Conservation (phyloP, 2,797 vertebrate species). For the Phalanger gymnotis region DNA sequence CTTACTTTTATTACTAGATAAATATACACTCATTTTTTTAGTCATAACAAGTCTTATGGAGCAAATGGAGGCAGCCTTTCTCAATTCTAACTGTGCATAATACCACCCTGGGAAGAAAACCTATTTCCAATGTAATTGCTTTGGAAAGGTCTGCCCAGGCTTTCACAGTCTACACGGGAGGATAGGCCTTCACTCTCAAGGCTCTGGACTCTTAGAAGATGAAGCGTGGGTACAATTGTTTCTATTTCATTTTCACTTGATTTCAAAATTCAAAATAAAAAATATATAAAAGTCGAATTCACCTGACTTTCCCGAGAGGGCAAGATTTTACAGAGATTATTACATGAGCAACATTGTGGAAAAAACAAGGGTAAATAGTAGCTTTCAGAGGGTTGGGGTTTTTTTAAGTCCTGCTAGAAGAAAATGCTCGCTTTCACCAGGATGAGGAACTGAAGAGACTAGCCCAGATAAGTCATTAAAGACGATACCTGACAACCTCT, state of each 20-base stretch:
- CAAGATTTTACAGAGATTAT: neutral
- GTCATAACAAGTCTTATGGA: neutral
- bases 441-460: neutral
- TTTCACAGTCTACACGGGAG: too few relatives aligned
- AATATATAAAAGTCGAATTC: neutral
- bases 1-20: neutral
- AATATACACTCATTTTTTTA: neutral
- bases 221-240: neutral
- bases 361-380: neutral
- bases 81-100: neutral
- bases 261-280: neutral
- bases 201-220: neutral
- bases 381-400: too few relatives aligned
- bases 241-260: neutral
- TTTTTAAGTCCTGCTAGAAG: neutral
- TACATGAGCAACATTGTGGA: neutral
- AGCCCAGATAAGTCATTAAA: neutral
- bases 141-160: slow-evolving; percentile 3
- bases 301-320: neutral
- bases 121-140: slow-evolving; percentile 3
- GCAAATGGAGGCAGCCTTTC: neutral
- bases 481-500: too few relatives aligned
- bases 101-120: neutral
- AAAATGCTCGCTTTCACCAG: neutral
- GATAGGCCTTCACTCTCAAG: neutral